Evolutionary conservation across 2,113 vertebrate species (phyloP).

Genomic region (Hyaena hyaena): DNA sequence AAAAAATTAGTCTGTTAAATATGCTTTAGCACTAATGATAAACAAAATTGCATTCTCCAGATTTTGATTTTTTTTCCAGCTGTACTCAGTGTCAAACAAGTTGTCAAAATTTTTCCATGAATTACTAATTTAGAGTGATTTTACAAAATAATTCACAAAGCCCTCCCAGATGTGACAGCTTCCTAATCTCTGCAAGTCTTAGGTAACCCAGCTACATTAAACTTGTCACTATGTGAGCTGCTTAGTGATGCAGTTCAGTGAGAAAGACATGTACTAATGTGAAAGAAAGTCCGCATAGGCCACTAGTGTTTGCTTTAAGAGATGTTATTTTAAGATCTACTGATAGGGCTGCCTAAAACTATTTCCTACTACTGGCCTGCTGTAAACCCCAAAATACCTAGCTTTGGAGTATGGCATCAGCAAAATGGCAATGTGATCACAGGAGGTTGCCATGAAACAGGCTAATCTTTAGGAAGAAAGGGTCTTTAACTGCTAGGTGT

Average conservation of each 20-base stretch:
- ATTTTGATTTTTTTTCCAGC: slow-evolving; percentile 13
- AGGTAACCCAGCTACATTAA: slow-evolving; percentile 56
- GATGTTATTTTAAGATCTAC: slow-evolving; percentile 30
- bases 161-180: not conserved
- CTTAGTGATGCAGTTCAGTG: not conserved
- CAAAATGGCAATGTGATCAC: not conserved
- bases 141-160: slow-evolving; percentile 55
- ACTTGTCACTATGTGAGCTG: not conserved
- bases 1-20: slow-evolving; percentile 9
- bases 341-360: not conserved
- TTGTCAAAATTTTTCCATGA: slow-evolving; percentile 53
- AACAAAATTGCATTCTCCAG: slow-evolving; percentile 24
- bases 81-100: slow-evolving; percentile 10
- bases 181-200: slow-evolving; percentile 45
- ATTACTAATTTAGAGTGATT: slow-evolving; percentile 55
- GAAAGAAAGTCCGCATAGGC: not conserved
- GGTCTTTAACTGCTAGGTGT: not conserved
- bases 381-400: slow-evolving; percentile 3
- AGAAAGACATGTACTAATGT: not conserved
- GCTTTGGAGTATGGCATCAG: not conserved
- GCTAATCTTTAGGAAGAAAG: not conserved
- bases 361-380: not conserved
- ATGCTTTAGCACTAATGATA: slow-evolving; percentile 41
- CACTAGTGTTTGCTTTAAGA: slow-evolving; percentile 44
- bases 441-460: not conserved